Base-by-base conservation (phyloP, 2,113 vertebrate genomes). In the Cynoglossus semilaevis region DNA sequence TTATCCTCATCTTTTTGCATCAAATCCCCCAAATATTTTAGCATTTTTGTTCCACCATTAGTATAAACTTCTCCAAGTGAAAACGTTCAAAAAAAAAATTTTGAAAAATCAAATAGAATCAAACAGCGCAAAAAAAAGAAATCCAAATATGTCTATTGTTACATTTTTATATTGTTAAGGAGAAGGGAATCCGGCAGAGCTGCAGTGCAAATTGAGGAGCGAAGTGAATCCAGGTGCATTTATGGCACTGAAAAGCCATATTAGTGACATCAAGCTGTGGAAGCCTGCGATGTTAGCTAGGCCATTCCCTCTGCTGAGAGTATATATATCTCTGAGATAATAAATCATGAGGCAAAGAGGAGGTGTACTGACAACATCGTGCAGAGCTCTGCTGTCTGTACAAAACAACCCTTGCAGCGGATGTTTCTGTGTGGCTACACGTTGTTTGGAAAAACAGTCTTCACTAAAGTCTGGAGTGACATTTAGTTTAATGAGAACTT, bases 261-360 rank as follows among this genome's bases (percentile, higher is more conserved):
- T 47, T 50, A 60, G 15, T 10, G 4, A 37, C 19, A 19, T 19
- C 22, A 55, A 22, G 52, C 51, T 50, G 8, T 15, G 11, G 22
- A 67, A 48, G 50, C 43, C 47, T 41, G 22, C 46, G 70, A 42
- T 77, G 67, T 37, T 38, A 77, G 67, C 35, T 67, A 77, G 73
- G 58, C 17, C 61, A 72, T 19, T 53, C 1, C 46, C 45, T 38
- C 64, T 57, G 69, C 63, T 52, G 62, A 70, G 58, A 58, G 56
- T 43, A 60, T 15, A 29, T 29, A 63, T 36, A 12, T 59, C 59
- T 71, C 55, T 47, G 51, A 77, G 58, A 83, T 61, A 58, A 70
- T 81, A 76, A 75, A 81, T 81, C 73, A 75, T 42, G 15, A 45
- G 22, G 29, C 36, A 45, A 47, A 51, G 15, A 51, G 44, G 50